phyloP scores from a whole-genome alignment of 2,888 invertebrate species.

The Phortica okadai region DNA sequence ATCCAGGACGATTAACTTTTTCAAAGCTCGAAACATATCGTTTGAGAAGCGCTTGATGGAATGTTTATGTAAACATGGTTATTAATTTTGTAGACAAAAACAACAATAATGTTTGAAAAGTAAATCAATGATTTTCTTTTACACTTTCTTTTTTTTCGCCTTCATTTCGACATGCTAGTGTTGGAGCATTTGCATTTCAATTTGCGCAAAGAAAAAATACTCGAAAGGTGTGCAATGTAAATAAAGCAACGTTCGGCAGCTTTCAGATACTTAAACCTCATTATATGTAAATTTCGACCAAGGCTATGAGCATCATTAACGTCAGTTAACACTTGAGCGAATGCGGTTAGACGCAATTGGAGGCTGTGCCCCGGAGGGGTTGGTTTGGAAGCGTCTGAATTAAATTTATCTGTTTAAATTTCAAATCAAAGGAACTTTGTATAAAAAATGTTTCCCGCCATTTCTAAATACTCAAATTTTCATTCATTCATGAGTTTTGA shows the following conservation, averaged over 20 bases:
- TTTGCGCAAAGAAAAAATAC: not conserved
- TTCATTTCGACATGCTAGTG: not conserved
- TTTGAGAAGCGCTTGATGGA: no score
- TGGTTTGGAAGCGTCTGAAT: not conserved
- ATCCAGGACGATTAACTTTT: no score
- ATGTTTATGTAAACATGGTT: no score
- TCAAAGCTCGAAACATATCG: no score
- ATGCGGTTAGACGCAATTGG: not conserved
- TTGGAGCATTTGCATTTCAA: constrained; percentile 18
- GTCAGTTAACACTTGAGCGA: constrained; percentile 5
- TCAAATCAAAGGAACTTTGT: no score
- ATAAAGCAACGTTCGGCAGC: constrained; percentile 47
- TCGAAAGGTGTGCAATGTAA: constrained; percentile 22
- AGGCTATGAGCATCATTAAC: constrained; percentile 13
- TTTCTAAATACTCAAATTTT: no score
- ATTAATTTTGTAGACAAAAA: not conserved
- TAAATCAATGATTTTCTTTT: not conserved
- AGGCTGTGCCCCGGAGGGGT: not conserved
- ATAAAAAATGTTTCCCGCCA: no score
- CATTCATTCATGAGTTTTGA: no score
- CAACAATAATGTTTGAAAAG: not conserved
- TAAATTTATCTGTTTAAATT: no score
- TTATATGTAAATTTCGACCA: constrained; percentile 62
- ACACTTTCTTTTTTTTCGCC: not conserved
- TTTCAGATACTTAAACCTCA: constrained; percentile 59